These are phyloP conservation scores for Pempheris klunzingeri DNA, from an alignment of 2,797 vertebrate species.

Conservation along the genomic window DNA sequence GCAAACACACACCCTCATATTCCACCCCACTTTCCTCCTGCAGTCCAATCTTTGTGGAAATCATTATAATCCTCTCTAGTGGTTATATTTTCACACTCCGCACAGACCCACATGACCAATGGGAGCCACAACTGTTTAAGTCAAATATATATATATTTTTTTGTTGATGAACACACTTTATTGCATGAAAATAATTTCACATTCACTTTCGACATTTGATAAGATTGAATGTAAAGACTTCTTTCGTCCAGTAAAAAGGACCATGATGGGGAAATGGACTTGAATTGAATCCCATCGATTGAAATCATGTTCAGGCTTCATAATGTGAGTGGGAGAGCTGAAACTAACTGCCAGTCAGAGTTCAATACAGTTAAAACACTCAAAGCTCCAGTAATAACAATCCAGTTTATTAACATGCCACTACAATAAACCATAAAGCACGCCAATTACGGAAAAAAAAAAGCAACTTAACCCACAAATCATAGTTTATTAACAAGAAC, in stretches of 20 bases:
- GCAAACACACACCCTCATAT: slow-evolving; percentile 16
- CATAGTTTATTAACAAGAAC: slow-evolving; percentile 14
- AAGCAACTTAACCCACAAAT: background rate
- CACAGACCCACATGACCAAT: slow-evolving; percentile 14
- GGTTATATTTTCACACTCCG: slow-evolving; percentile 46
- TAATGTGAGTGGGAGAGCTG: background rate
- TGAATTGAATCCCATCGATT: slow-evolving; percentile 14
- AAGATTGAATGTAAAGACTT: slow-evolving; percentile 1
- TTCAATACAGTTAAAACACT: slow-evolving; percentile 6
- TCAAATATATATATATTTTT: slow-evolving; percentile 3
- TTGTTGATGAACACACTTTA: slow-evolving; percentile 10
- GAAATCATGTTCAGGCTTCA: slow-evolving; percentile 12
- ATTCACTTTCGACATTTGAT: background rate
- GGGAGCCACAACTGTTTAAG: background rate
- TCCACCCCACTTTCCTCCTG: slow-evolving; percentile 42
- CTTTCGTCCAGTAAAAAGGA: slow-evolving; percentile 4
- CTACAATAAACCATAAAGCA: background rate
- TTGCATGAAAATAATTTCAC: background rate
- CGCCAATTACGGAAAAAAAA: background rate
- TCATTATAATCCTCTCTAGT: slow-evolving; percentile 62
- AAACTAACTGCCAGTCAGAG: background rate
- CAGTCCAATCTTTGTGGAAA: slow-evolving; percentile 58
- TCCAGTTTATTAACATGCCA: background rate
- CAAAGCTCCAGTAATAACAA: background rate
- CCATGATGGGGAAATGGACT: background rate